Evolutionary conservation across 2,113 vertebrate genomes (phyloP), one percentile per base, ranked within the genome.

Genomic region (Notothenia coriiceps): DNA sequence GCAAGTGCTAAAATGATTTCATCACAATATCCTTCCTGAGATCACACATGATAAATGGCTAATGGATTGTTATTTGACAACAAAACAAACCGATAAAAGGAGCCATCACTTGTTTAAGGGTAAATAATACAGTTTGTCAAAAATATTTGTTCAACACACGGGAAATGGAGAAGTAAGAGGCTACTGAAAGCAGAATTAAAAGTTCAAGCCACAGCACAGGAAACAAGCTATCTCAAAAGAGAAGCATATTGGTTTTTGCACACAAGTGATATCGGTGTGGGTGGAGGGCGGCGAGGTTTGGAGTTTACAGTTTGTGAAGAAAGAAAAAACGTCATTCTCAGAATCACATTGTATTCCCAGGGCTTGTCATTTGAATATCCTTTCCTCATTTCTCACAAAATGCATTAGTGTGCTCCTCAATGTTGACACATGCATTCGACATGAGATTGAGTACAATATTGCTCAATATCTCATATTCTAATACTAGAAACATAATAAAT

Each of bases 221-320:
- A 95, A 94, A 88, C 35, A 88, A 88, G 86, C 87, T 84, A 93
- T 94, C 86, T 94, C 85, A 91, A 93, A 92, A 93, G 89, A 91
- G 88, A 91, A 91, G 81, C 75, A 79, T 85, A 77, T 92, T 90
- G 89, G 87, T 89, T 93, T 93, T 93, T 83, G 76, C 75, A 80
- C 81, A 80, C 80, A 89, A 80, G 63, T 84, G 54, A 92, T 86
- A 89, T 92, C 64, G 83, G 65, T 79, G 89, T 80, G 80, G 70
- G 82, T 75, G 79, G 70, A 74, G 85, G 70, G 73, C 49, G 77
- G 51, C 14, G 50, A 75, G 52, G 47, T 78, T 29, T 44, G 57
- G 80, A 74, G 52, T 22, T 76, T 67, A 54, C 56, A 72, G 43
- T 69, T 43, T 54, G 55, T 18, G 13, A 29, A 59, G 25, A 55